Percentiles rank a stretch among this genome's conserved stretches.
phyloP scores from a whole-genome alignment of 2,797 vertebrate species.

The Erpetoichthys calabaricus region DNA sequence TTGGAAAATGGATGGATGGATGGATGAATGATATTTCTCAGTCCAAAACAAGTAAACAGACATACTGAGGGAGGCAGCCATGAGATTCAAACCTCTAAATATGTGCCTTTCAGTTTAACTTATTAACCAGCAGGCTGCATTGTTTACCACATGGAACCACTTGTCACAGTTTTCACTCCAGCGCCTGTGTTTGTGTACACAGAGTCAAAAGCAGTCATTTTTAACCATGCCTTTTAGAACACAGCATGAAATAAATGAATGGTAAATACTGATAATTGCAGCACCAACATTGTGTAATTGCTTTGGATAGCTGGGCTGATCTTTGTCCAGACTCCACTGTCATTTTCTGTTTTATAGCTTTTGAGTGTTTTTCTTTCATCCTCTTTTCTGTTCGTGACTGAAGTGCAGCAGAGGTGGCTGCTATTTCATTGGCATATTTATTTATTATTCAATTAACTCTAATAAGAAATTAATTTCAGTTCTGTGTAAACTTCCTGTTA shows the following conservation, averaged over 20 bases:
- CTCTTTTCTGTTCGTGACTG: constrained; percentile 8
- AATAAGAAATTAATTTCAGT: no score
- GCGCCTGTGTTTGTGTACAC: constrained; percentile 7
- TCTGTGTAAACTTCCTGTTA: no score
- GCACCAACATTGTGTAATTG: constrained; percentile 25
- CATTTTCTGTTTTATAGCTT: constrained; percentile 19
- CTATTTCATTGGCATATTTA: no score
- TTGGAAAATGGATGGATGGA: no score
- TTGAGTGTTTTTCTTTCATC: constrained; percentile 32
- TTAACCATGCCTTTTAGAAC: constrained; percentile 11
- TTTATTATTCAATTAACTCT: no score
- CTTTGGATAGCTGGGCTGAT: constrained; percentile 22
- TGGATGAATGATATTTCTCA: no score
- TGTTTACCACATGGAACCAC: constrained; percentile 7
- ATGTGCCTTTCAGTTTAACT: not conserved
- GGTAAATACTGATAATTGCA: constrained; percentile 22
- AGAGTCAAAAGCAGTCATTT: constrained; percentile 8
- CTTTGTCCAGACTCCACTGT: not conserved
- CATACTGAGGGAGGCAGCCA: no score
- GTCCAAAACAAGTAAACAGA: no score
- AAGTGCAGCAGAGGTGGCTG: no score
- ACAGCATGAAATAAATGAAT: constrained; percentile 16
- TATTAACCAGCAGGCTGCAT: not conserved
- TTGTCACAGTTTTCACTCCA: constrained; percentile 6
- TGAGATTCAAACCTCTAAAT: no score